Percentiles rank a stretch among this genome's conserved stretches.
phyloP scores from a whole-genome alignment of 2,888 invertebrate genomes.

The Papilio elwesi region DNA sequence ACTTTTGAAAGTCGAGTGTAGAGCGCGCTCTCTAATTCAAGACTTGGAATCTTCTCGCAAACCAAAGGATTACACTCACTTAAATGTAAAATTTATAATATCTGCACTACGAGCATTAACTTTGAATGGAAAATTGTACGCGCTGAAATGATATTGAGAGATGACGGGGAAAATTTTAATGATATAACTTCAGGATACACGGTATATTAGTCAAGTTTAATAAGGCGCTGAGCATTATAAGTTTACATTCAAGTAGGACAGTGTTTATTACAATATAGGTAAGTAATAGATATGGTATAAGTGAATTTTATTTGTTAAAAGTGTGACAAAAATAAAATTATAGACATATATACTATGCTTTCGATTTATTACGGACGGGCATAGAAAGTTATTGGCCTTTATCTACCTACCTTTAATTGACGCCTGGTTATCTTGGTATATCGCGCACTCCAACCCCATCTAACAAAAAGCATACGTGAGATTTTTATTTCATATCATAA shows the following conservation, averaged over 20 bases:
- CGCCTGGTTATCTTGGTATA: slow-evolving; percentile 24
- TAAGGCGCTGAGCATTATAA: not conserved
- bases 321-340: too few relatives aligned
- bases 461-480: slow-evolving; percentile 74
- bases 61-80: slow-evolving; percentile 24
- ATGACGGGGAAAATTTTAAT: not conserved
- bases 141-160: slow-evolving; percentile 2
- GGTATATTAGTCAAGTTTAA: not conserved
- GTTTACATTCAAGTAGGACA: not conserved
- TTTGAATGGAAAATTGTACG: slow-evolving; percentile 5
- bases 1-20: slow-evolving; percentile 10
- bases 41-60: slow-evolving; percentile 24
- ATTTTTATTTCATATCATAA: slow-evolving; percentile 59
- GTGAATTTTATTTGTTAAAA: too few relatives aligned
- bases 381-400: slow-evolving; percentile 1
- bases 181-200: not conserved
- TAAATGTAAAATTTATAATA: slow-evolving; percentile 27
- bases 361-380: not conserved
- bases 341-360: not conserved
- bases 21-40: slow-evolving; percentile 15
- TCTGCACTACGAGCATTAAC: slow-evolving; percentile 2
- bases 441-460: slow-evolving; percentile 57
- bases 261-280: too few relatives aligned
- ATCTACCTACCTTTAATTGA: slow-evolving; percentile 33
- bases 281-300: too few relatives aligned